phyloP scores from a whole-genome alignment of 2,797 vertebrate species.

The Euphonia xanthogaster region DNA sequence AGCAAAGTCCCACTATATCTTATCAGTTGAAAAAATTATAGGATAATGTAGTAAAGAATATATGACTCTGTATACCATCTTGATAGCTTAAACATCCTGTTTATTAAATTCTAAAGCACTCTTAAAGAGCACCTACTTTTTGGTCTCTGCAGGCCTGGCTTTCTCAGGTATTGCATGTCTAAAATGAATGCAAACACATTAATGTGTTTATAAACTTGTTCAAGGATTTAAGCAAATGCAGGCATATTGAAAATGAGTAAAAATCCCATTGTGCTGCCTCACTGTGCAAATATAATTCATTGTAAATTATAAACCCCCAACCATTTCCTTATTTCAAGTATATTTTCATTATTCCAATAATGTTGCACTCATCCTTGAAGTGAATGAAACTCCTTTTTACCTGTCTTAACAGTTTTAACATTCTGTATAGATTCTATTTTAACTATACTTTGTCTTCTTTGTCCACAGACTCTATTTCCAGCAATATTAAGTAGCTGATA shows the following conservation, averaged over 20 bases:
- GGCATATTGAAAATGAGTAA: background rate
- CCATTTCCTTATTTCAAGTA: background rate
- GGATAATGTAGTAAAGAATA: background rate
- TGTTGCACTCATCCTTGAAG: slow-evolving; percentile 14
- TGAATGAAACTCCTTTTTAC: background rate
- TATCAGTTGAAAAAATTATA: background rate
- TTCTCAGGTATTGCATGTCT: background rate
- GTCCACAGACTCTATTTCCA: background rate
- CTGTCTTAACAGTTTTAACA: background rate
- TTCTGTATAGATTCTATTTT: background rate
- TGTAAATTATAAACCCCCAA: background rate
- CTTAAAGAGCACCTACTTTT: slow-evolving; percentile 1
- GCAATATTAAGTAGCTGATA: slow-evolving; percentile 10
- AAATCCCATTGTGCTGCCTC: background rate
- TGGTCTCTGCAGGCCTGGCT: background rate
- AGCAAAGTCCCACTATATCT: background rate
- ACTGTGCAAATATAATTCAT: slow-evolving; percentile 25
- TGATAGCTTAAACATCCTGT: background rate
- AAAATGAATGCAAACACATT: background rate
- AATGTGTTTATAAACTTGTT: slow-evolving; percentile 19
- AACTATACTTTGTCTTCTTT: background rate
- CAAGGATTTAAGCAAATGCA: background rate
- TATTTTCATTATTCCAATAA: background rate
- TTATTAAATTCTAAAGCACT: background rate
- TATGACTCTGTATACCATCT: background rate